phyloP scores from a whole-genome alignment of 2,888 invertebrate genomes.

The Synergus japonicus region DNA sequence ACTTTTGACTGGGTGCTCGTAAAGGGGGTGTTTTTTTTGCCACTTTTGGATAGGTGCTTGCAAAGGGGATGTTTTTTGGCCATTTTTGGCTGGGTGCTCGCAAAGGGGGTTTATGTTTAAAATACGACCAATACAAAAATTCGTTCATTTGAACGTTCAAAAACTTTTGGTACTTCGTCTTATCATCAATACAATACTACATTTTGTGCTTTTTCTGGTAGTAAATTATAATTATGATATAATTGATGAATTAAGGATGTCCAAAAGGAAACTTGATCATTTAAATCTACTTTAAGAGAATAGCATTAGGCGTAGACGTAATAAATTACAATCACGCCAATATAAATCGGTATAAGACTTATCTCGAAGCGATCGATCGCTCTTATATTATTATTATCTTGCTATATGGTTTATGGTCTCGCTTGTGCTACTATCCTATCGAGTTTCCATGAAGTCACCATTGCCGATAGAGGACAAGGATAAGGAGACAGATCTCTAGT shows the following conservation, averaged over 20 bases:
- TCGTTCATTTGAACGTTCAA: no score
- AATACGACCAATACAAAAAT: no score
- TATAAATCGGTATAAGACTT: slow-evolving; percentile 51
- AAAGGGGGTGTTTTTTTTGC: no score
- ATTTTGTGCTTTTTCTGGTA: background rate
- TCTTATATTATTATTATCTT: slow-evolving; percentile 37
- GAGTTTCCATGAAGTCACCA: slow-evolving; percentile 43
- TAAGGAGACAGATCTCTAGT: slow-evolving; percentile 43
- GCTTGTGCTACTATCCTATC: slow-evolving; percentile 41
- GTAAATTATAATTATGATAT: slow-evolving; percentile 40
- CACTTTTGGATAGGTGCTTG: no score
- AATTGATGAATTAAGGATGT: no score
- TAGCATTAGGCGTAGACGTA: slow-evolving; percentile 14
- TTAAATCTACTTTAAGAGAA: slow-evolving; percentile 46
- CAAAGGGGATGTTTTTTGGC: no score
- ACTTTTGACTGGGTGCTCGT: no score
- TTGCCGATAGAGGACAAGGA: slow-evolving; percentile 55
- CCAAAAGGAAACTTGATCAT: slow-evolving; percentile 18
- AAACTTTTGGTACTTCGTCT: no score
- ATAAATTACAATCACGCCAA: slow-evolving; percentile 56
- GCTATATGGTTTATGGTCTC: slow-evolving; percentile 40
- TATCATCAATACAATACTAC: no score
- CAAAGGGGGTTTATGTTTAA: no score
- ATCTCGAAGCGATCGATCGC: slow-evolving; percentile 44
- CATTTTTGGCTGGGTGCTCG: no score